Conservation (phyloP, 2,113 vertebrate species). For the Haemorhous mexicanus region DNA sequence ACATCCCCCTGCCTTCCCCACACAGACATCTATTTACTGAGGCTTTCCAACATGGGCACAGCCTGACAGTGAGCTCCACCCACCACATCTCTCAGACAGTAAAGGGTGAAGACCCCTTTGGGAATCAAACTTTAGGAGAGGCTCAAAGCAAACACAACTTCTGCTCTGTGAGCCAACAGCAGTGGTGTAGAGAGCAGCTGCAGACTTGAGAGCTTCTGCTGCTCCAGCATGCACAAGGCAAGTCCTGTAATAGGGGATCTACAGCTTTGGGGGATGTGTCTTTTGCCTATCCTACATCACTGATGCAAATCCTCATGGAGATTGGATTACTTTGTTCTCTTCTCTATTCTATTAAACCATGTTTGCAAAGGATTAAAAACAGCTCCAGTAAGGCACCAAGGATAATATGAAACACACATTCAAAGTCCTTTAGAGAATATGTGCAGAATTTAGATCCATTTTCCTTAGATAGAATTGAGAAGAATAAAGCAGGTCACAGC, state of each 20-base stretch:
- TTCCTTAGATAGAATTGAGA: background rate
- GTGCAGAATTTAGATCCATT: background rate
- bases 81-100: background rate
- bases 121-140: background rate
- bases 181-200: background rate
- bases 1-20: background rate
- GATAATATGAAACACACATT: background rate
- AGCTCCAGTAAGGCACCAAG: background rate
- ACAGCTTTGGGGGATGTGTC: background rate
- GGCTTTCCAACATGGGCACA: background rate
- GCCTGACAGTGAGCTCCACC: background rate
- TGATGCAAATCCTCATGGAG: background rate
- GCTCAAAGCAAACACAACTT: background rate
- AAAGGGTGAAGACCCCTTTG: background rate
- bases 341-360: background rate
- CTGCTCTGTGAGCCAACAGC: background rate
- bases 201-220: background rate
- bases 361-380: background rate
- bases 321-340: background rate
- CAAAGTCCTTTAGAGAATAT: background rate
- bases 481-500: background rate
- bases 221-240: background rate
- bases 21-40: background rate
- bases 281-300: background rate
- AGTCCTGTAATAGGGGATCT: background rate